Base-by-base conservation (phyloP, 2,888 invertebrate genomes). In the Choreutis nemorana region DNA sequence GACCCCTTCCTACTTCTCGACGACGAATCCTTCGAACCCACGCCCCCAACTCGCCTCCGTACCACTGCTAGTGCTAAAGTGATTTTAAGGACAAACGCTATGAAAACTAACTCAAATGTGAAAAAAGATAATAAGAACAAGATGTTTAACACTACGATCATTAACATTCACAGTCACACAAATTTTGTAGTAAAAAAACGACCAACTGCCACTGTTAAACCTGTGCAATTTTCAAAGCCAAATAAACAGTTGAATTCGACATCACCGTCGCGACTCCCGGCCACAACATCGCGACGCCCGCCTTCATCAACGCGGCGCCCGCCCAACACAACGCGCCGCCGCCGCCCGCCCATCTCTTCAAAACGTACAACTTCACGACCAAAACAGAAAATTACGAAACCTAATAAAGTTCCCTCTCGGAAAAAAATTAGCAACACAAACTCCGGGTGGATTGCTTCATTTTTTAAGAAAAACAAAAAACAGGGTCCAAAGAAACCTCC, bases 91-190 rank as follows among this genome's bases (percentile, higher is more conserved):
- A 49, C 50, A 29, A 66, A 67, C 47, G 35, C 35, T 33, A 64
- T 73, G 28, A 66, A 65, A 57, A 53, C 63, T 41, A 71, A 71
- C 37, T 55, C 62, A 47, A 64, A 66, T 30, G 56, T 56, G 40
- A 65, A 65, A 53, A 60, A 58, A 55, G 55, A 57, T 32, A 53
- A 67, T 33, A 59, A 44, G 31, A 58, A 70, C 41, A 62, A 64
- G 41, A 39, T 70, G 34, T 45, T 70, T 29, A 73, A 75, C 38
- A 63, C 66, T 29, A 77, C 77, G 13, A 66, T 68, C 35, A 75
- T 77, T 40, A 75, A 73, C 41, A 75, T 77, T 49, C 55, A 68
- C 36, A 77, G 68, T 50, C 65, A 73, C 54, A 71, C 72, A n/a
- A 75, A 73, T 44, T 61, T 73, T 55, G 52, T 73, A 41, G 70